phyloP scores from a whole-genome alignment of 1,140 invertebrate genomes.

The Centruroides sculpturatus region DNA sequence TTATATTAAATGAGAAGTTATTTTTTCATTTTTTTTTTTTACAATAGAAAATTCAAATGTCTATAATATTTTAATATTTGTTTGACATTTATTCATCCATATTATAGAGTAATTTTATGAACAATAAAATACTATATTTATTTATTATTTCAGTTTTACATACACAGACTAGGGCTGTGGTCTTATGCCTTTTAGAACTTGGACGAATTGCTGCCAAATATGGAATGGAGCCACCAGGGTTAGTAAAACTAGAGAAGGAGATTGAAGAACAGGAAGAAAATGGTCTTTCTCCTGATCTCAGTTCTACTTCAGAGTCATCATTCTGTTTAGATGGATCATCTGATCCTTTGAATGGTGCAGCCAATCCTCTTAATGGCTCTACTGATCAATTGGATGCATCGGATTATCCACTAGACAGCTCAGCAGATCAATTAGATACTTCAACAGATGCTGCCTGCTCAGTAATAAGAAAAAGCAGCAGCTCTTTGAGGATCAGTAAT shows the following conservation, averaged over 20 bases:
- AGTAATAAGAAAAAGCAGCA: too few species aligned
- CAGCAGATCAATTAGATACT: neutral
- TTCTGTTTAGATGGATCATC: neutral
- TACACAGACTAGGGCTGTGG: constrained; percentile 56
- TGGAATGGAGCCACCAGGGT: constrained; percentile 66
- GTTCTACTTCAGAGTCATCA: constrained; percentile 4
- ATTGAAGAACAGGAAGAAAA: constrained; percentile 47
- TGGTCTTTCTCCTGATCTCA: neutral
- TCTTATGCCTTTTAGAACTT: constrained; percentile 76
- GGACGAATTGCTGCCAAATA: constrained; percentile 61
- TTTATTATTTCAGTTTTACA: constrained; percentile 46
- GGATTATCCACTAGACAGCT: neutral
- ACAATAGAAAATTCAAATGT: too few species aligned
- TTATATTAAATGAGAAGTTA: too few species aligned
- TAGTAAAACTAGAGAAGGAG: constrained; percentile 78
- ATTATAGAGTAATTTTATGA: too few species aligned
- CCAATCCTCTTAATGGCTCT: neutral
- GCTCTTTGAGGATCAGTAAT: too few species aligned
- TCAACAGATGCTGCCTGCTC: too few species aligned
- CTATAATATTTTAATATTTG: too few species aligned
- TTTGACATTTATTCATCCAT: too few species aligned
- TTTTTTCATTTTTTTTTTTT: too few species aligned
- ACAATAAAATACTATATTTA: too few species aligned
- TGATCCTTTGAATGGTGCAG: too few species aligned
- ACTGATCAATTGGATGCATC: neutral